Evolutionary conservation across 2,113 vertebrate species (phyloP).

Genomic region (Tretioscincus oriximinensis): DNA sequence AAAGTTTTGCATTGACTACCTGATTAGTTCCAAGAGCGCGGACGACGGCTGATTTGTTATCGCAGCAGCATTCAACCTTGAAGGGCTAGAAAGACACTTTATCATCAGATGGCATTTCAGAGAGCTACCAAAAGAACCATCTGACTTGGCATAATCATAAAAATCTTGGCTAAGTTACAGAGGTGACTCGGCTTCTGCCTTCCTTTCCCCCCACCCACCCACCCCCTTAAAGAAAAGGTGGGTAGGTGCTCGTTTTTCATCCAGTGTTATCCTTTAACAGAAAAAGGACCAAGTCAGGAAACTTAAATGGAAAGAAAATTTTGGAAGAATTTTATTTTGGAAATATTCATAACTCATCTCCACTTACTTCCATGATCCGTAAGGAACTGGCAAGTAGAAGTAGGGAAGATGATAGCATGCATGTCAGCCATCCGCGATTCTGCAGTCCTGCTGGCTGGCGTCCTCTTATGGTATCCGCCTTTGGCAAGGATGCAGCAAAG

Average conservation of each 20-base stretch:
- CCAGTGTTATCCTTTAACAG: not conserved
- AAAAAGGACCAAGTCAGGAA: not conserved
- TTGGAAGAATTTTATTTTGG: not conserved
- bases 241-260: not conserved
- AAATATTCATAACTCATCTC: too few species aligned
- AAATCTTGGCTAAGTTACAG: constrained; percentile 20
- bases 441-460: too few species aligned
- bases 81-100: constrained; percentile 29
- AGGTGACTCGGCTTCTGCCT: constrained; percentile 8
- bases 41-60: constrained; percentile 13
- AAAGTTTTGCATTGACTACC: constrained; percentile 5
- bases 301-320: not conserved
- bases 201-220: not conserved
- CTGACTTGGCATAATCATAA: constrained; percentile 23
- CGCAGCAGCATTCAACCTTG: not conserved
- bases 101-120: constrained; percentile 9
- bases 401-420: too few species aligned
- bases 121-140: constrained; percentile 11
- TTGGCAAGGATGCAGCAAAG: too few species aligned
- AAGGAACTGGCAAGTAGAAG: too few species aligned
- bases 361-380: too few species aligned
- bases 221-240: not conserved
- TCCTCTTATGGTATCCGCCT: too few species aligned
- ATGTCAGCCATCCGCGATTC: too few species aligned
- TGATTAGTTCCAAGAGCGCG: not conserved